Base-by-base conservation (phyloP, 1,140 invertebrate genomes). In the Vanessa atalanta region DNA sequence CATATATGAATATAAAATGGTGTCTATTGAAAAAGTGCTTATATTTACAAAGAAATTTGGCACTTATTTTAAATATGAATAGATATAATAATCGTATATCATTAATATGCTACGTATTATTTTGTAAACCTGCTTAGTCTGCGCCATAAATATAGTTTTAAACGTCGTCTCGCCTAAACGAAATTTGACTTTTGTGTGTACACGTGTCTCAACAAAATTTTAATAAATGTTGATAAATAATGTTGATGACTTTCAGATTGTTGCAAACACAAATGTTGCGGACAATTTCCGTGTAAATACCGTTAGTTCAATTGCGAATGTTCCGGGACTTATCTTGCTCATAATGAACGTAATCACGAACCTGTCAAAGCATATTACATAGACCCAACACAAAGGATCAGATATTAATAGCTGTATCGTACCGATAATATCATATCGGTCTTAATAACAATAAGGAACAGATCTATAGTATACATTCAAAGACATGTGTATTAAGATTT, bases 291-390 rank as follows among this genome's bases (percentile, higher is more conserved):
- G 37, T 43, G 37, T 11, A 43, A 43, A 43, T 43, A 31, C 26
- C 26, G 37, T 43, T 43, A n/a, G 63, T 67, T 66, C 63, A 70
- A 75, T 70, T 16, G 70, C 63, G 26, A 53, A 55, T 67, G 47
- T 76, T 68, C 75, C 16, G 63, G 71, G n/a, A 63, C 61, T 73
- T 77, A 77, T 77, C 67, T 48, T 43, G 31, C 37, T 43, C 51
- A 66, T 77, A 73, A 77, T 73, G 71, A 70, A 77, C 68, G 67
- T 68, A 77, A 73, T 77, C 73, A 77, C 68, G 72, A 77, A 67
- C 71, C 71, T 68, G 76, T 73, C 76, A 66, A 71, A 68, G 71
- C 76, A 70, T 75, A 75, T 75, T 70, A 75, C 73, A 63, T 47
- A 70, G 64, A 69, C 51, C 60, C 67, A 51, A 66, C 73, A 75